A percentile compares a stretch with the other conserved stretches of the same genome.
Evolutionary conservation across 1,140 invertebrate genomes (phyloP).

Genomic region (Orchestia grillus): DNA sequence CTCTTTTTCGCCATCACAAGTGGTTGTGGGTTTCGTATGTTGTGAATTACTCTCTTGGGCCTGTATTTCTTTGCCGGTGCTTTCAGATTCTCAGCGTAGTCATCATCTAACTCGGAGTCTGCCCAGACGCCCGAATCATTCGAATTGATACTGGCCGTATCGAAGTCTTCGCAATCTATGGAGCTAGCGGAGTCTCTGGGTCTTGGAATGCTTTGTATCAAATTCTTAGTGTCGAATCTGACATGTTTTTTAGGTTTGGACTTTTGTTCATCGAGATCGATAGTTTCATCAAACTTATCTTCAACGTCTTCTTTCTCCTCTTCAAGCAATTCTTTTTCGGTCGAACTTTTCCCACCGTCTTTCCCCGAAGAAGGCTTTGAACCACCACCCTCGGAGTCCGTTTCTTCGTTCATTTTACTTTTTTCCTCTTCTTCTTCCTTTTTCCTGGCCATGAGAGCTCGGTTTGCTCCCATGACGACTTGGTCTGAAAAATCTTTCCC

Average conservation of each 20-base stretch:
- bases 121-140: conserved; percentile 43
- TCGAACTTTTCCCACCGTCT: background rate
- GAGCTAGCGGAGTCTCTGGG: background rate
- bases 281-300: conserved; percentile 58
- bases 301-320: conserved; percentile 59
- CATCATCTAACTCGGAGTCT: background rate
- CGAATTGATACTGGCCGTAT: conserved; percentile 20
- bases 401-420: conserved; percentile 27
- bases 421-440: background rate
- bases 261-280: conserved; percentile 46
- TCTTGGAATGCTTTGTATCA: conserved; percentile 44
- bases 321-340: background rate
- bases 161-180: background rate
- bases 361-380: conserved; percentile 58
- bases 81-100: background rate
- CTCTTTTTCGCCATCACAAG: background rate
- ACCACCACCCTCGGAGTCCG: background rate
- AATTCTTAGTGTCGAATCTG: conserved; percentile 59
- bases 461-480: conserved; percentile 61
- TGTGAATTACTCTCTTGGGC: conserved; percentile 12
- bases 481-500: conserved; percentile 47
- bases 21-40: background rate
- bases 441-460: conserved; percentile 59
- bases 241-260: conserved; percentile 59
- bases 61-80: conserved; percentile 40